Evolutionary conservation across 2,113 vertebrate species (phyloP).

Genomic region (Rhinolophus sinicus): DNA sequence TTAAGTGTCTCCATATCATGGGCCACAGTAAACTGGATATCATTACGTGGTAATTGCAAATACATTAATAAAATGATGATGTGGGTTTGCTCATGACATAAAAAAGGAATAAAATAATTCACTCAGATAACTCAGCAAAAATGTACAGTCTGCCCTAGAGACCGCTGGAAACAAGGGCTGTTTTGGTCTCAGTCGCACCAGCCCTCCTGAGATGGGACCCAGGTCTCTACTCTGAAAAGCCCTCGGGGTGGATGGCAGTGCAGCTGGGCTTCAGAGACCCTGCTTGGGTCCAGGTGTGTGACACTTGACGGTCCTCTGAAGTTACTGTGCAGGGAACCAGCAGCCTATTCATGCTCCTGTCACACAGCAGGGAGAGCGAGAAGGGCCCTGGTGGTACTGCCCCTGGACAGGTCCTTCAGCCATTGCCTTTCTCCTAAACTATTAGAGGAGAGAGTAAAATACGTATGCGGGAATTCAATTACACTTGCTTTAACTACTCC

Average conservation of each 20-base stretch:
- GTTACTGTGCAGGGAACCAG: not conserved
- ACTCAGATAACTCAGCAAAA: constrained; percentile 74
- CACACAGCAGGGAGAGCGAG: not conserved
- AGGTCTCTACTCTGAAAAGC: too few species aligned
- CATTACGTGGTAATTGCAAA: constrained; percentile 74
- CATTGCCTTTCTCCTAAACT: not conserved
- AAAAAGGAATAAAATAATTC: constrained; percentile 82
- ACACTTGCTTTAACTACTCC: too few species aligned
- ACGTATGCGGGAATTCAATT: not conserved
- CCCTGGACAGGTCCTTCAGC: not conserved
- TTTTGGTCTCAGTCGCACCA: not conserved
- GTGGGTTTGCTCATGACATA: constrained; percentile 71
- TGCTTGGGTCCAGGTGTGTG: not conserved
- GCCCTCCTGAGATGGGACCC: not conserved
- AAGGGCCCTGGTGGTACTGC: not conserved
- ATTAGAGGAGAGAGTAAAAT: too few species aligned
- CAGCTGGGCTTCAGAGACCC: not conserved
- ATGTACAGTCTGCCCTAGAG: not conserved
- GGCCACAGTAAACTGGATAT: constrained; percentile 72
- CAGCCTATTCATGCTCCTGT: not conserved
- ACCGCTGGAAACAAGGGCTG: not conserved
- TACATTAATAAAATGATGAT: constrained; percentile 75
- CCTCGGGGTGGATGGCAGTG: not conserved
- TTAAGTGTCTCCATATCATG: constrained; percentile 63
- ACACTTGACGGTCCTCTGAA: not conserved